Conservation (phyloP, 2,797 vertebrate genomes). For the Takifugu rubripes region DNA sequence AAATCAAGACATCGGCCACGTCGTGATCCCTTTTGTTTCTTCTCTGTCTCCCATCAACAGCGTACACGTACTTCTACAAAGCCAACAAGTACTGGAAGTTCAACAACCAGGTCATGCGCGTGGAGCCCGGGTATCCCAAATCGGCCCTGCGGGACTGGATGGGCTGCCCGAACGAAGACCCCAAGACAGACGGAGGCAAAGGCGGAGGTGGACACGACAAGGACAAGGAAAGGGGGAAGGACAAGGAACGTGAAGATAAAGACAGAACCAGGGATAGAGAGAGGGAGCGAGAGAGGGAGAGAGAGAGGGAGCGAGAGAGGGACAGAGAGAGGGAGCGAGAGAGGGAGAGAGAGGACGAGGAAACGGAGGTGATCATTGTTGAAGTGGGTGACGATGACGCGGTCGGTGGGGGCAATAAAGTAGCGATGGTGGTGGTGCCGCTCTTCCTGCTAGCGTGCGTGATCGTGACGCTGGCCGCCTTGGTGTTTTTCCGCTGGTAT, state of each 20-base stretch:
- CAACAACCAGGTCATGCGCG: conserved; percentile 87
- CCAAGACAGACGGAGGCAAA: conserved; percentile 70
- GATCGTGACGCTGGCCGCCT: conserved; percentile 77
- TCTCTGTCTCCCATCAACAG: conserved; percentile 54
- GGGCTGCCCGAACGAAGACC: conserved; percentile 82
- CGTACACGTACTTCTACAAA: conserved; percentile 92
- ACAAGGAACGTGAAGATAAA: conserved; percentile 26
- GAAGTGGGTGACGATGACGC: conserved; percentile 69
- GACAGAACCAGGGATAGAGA: conserved; percentile 15
- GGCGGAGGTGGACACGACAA: conserved; percentile 62
- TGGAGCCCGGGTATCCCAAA: conserved; percentile 88
- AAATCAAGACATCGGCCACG: background rate
- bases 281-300: conserved; percentile 45
- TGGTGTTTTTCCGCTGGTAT: conserved; percentile 85
- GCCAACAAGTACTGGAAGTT: conserved; percentile 92
- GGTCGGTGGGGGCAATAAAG: conserved; percentile 55
- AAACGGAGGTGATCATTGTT: conserved; percentile 75
- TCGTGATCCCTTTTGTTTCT: conserved; percentile 6
- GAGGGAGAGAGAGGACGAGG: conserved; percentile 42
- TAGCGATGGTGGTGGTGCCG: conserved; percentile 78
- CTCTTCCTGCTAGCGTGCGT: conserved; percentile 84
- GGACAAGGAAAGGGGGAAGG: conserved; percentile 58
- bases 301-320: conserved; percentile 52
- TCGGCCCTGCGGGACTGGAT: conserved; percentile 87
- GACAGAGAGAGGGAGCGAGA: conserved; percentile 13